Evolutionary conservation across 2,888 invertebrate genomes (phyloP).

Genomic region (Pantelozetes paolii): DNA sequence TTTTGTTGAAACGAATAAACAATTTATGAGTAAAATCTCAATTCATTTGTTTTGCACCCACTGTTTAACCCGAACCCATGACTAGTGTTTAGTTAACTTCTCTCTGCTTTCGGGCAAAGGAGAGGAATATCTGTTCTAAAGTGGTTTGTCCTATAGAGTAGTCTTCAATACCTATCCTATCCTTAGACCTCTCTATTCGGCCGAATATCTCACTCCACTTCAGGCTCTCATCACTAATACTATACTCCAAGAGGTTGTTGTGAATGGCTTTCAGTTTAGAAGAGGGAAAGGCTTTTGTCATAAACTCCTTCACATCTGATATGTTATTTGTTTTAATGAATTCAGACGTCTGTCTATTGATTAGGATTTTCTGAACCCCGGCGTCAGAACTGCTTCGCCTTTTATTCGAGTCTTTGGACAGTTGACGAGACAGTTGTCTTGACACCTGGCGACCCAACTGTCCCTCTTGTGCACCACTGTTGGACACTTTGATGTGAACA

Average conservation of each 20-base stretch:
- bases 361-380: neutral
- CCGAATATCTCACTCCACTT: slow-evolving; percentile 35
- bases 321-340: slow-evolving; percentile 17
- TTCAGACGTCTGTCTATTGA: neutral
- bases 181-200: slow-evolving; percentile 26
- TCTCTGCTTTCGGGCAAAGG: slow-evolving; percentile 41
- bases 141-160: slow-evolving; percentile 48
- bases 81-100: too few species aligned
- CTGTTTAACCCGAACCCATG: too few species aligned
- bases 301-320: slow-evolving; percentile 31
- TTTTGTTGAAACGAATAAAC: too few species aligned
- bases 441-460: neutral
- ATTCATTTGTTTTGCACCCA: too few species aligned
- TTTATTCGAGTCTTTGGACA: neutral
- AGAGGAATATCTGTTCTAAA: slow-evolving; percentile 48
- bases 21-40: too few species aligned
- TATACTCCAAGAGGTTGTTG: slow-evolving; percentile 38
- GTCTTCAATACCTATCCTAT: slow-evolving; percentile 41
- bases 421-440: neutral
- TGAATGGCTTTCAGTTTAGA: slow-evolving; percentile 33
- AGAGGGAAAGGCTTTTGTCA: slow-evolving; percentile 1
- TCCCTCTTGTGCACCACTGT: neutral
- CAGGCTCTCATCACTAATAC: slow-evolving; percentile 7
- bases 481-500: slow-evolving; percentile 50
- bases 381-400: neutral